phyloP scores from a whole-genome alignment of 1,140 invertebrate genomes.

The Schlechtendalia chinensis region DNA sequence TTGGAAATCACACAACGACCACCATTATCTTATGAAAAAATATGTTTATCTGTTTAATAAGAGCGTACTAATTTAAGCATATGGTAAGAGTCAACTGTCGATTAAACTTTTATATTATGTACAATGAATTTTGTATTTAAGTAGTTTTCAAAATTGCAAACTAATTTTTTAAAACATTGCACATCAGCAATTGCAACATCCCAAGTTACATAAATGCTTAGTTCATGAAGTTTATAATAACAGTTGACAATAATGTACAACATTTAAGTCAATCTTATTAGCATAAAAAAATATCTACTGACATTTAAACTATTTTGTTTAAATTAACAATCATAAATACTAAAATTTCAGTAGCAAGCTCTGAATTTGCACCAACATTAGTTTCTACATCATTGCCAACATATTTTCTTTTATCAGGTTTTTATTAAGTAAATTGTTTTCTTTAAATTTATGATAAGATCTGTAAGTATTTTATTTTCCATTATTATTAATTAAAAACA shows the following conservation, averaged over 20 bases:
- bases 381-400: neutral
- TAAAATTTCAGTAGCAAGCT: neutral
- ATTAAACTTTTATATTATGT: slow-evolving; percentile 1
- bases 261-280: neutral
- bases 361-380: neutral
- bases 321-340: neutral
- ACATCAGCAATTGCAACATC: neutral
- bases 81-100: neutral
- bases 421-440: neutral
- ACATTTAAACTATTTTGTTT: slow-evolving; percentile 4
- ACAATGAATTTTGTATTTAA: slow-evolving; percentile 4
- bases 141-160: neutral
- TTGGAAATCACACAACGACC: neutral
- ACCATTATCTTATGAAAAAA: neutral
- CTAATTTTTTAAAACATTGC: slow-evolving; percentile 9
- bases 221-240: neutral
- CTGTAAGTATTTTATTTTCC: too few relatives aligned
- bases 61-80: neutral
- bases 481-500: neutral
- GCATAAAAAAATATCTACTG: neutral
- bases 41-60: neutral
- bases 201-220: neutral
- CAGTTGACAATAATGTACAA: neutral
- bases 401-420: neutral
- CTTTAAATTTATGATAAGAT: too few relatives aligned